Conservation (phyloP, 2,113 vertebrate genomes). For the Microcebus murinus region DNA sequence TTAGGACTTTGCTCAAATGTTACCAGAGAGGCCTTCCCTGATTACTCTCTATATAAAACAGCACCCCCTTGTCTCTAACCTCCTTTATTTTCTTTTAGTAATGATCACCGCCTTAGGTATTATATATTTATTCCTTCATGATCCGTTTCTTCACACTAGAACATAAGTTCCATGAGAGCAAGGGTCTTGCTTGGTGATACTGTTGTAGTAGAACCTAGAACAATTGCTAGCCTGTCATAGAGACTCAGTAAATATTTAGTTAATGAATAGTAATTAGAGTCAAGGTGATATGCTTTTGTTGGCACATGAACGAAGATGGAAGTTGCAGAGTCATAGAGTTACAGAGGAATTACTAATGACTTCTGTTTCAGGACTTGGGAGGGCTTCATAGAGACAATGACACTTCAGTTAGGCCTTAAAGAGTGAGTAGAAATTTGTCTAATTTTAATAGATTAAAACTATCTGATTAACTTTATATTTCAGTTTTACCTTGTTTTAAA, state of each 20-base stretch:
- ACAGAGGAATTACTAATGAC: not conserved
- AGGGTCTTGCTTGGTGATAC: not conserved
- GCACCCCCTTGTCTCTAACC: not conserved
- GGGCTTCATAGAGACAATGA: not conserved
- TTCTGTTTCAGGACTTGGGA: not conserved
- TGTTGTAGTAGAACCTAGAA: not conserved
- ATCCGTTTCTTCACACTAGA: not conserved
- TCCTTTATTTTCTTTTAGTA: not conserved
- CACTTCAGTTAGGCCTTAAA: no score
- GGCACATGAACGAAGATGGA: not conserved
- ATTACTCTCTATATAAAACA: not conserved
- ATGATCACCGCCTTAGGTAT: not conserved
- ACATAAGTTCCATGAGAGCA: not conserved
- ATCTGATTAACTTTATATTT: not conserved
- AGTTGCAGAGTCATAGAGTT: not conserved
- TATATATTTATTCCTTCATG: not conserved
- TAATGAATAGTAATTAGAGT: no score
- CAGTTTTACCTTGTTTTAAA: constrained; percentile 6
- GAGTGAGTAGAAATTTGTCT: not conserved
- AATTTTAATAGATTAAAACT: not conserved
- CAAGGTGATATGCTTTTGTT: not conserved
- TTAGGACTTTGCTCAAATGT: not conserved
- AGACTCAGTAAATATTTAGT: no score
- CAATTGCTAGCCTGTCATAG: no score
- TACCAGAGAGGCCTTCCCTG: not conserved